Conservation (phyloP, 1,140 invertebrate species). For the Aphidius ervi region DNA sequence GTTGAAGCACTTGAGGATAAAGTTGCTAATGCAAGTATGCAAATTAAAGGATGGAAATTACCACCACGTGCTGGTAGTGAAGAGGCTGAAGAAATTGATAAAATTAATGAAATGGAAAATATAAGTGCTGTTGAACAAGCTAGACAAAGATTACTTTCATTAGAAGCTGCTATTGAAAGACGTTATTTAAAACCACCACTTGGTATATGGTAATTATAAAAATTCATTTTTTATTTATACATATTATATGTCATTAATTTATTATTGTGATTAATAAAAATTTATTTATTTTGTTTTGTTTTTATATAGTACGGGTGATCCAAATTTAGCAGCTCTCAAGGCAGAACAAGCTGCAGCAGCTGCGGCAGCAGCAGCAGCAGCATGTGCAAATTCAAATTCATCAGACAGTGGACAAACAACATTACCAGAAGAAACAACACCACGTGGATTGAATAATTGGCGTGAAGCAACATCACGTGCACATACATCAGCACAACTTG, state of each 20-base stretch:
- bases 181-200: slow-evolving; percentile 91
- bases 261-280: slow-evolving; percentile 13
- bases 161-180: slow-evolving; percentile 88
- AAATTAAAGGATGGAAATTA: slow-evolving; percentile 86
- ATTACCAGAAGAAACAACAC: slow-evolving; percentile 49
- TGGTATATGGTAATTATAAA: slow-evolving; percentile 61
- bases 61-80: slow-evolving; percentile 61
- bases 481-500: slow-evolving; percentile 82
- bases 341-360: slow-evolving; percentile 50
- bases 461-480: slow-evolving; percentile 79
- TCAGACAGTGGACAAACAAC: slow-evolving; percentile 37
- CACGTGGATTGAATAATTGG: slow-evolving; percentile 79
- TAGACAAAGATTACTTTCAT: slow-evolving; percentile 70
- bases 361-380: slow-evolving; percentile 39
- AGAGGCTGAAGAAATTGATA: slow-evolving; percentile 56
- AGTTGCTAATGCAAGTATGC: slow-evolving; percentile 88
- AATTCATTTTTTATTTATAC: too few relatives aligned
- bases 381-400: slow-evolving; percentile 41
- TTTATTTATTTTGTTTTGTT: slow-evolving; percentile 14
- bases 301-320: slow-evolving; percentile 54
- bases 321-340: slow-evolving; percentile 54
- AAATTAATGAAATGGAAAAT: slow-evolving; percentile 55
- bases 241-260: not conserved
- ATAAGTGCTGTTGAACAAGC: slow-evolving; percentile 66
- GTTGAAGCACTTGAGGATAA: slow-evolving; percentile 90